Base-by-base conservation (phyloP, 2,888 invertebrate genomes). In the Chouioia cunea region DNA sequence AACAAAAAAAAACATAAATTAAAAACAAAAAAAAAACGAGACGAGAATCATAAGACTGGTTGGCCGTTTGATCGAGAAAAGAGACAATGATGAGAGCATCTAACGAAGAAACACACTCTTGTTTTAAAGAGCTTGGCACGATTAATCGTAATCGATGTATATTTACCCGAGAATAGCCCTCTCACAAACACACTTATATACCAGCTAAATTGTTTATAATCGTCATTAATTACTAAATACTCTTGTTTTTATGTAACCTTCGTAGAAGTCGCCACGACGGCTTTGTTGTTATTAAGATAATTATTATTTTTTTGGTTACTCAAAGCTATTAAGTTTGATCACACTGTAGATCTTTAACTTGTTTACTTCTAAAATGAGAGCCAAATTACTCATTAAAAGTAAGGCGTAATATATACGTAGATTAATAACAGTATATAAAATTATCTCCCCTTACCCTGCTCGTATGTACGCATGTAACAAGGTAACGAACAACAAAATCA, bases 71-170 rank as follows among this genome's bases (percentile, higher is more conserved):
- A 63, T 67, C 43, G 53, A 64, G 47, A 20, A 36, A 71, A 36
- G 53, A 36, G 10, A 71, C 22, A 62, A 47, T 56, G 50, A 52
- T 62, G n/a, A 53, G 27, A 15, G 53, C n/a, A 52, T 54, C 18
- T 67, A 16, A 50, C 53, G 59, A 59, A 47, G 48, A 66, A 4
- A 63, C 50, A 73, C 60, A 76, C 75, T 75, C 75, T 76, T 76
- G 74, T 77, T 76, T 75, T 75, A 75, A 76, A 76, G 73, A 78
- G 75, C 74, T 76, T 76, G 75, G 56, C 67, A 62, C 36, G 46
- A 65, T 59, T 70, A 56, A 56, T 50, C 50, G 54, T 65, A 52
- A 64, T 65, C 56, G 46, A 70, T 27, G 46, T 70, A 65, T 57
- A 60, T 64, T 68, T 50, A 59, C 48, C 10, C 6, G 15, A 56